phyloP scores from a whole-genome alignment of 2,113 vertebrate genomes.

The Sinocyclocheilus grahami region DNA sequence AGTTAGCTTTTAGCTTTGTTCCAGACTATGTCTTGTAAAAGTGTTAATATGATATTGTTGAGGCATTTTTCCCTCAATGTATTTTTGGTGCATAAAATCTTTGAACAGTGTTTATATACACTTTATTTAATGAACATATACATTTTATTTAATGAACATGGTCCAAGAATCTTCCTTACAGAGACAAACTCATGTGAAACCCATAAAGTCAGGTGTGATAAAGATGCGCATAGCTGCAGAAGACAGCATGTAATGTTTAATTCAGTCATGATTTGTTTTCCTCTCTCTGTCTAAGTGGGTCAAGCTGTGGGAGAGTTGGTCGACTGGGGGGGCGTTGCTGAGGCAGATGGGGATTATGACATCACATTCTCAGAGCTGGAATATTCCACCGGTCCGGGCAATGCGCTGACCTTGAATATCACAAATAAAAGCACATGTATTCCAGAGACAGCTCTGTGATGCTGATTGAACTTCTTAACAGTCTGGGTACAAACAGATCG shows the following conservation, averaged over 20 bases:
- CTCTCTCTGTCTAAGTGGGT: slow-evolving; percentile 62
- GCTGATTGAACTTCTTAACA: background rate
- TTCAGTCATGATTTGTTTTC: background rate
- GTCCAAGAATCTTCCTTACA: background rate
- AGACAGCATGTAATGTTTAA: slow-evolving; percentile 14
- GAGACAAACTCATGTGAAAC: background rate
- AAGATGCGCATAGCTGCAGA: slow-evolving; percentile 9
- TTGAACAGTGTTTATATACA: background rate
- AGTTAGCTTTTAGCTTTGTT: background rate
- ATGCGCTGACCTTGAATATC: slow-evolving; percentile 41
- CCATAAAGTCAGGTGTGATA: background rate
- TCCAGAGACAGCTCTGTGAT: slow-evolving; percentile 1
- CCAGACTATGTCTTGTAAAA: background rate
- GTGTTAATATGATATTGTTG: background rate
- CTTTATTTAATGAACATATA: slow-evolving; percentile 11
- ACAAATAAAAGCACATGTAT: slow-evolving; percentile 2
- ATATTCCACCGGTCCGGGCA: slow-evolving; percentile 39
- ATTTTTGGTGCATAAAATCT: background rate
- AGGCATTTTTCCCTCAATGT: background rate
- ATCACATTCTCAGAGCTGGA: slow-evolving; percentile 37
- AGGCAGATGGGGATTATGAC: slow-evolving; percentile 60
- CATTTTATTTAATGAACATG: slow-evolving; percentile 21
- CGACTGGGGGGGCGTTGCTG: slow-evolving; percentile 20
- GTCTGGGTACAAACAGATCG: background rate
- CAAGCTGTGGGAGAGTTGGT: slow-evolving; percentile 56